Base-by-base conservation (phyloP, 2,888 invertebrate genomes). In the Synergus itoensis region DNA sequence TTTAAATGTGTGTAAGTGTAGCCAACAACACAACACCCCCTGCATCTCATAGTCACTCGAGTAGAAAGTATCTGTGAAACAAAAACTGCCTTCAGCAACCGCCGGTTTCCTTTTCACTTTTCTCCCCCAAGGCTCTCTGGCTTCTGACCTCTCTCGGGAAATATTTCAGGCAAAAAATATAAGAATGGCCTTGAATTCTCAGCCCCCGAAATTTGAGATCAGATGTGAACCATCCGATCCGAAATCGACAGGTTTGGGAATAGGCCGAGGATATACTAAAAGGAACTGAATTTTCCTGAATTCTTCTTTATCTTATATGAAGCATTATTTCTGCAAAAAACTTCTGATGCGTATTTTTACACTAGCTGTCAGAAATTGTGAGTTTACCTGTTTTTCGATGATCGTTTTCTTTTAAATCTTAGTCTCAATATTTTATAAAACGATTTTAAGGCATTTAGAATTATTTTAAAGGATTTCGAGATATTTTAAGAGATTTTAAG, bases 1-100 rank as follows among this genome's bases (percentile, higher is more conserved):
- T 65, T 41, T 65, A 65, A 41, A 16, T 73, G 73, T 73, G 53
- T n/a, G 21, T 48, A 28, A 62, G 62, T 62, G 62, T 5, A 62
- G 18, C 62, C 62, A 62, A 28, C 28, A 21, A 28, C 28, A 28
- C 28, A 28, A 28, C 62, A 62, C 28, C 28, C 60, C 14, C 5
- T 60, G 60, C 60, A 60, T 60, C 53, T 28, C 60, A 21, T 60
- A 60, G 65, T 11, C 65, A n/a, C n/a, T 65, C 65, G 65, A 40
- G n/a, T 40, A 65, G 40, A 40, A 65, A 65, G 62, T 62, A 62
- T 62, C 62, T 12, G 21, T 28, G 57, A 62, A 62, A 62, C 62
- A 62, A 62, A 62, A 62, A 62, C 28, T 62, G 62, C 62, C 62
- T 28, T 7, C 62, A 7, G 62, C 12, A 28, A 57, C 57, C 57